These are phyloP conservation scores for Pammene fasciana DNA, from an alignment of 2,888 invertebrate genomes.

Conservation along the genomic window DNA sequence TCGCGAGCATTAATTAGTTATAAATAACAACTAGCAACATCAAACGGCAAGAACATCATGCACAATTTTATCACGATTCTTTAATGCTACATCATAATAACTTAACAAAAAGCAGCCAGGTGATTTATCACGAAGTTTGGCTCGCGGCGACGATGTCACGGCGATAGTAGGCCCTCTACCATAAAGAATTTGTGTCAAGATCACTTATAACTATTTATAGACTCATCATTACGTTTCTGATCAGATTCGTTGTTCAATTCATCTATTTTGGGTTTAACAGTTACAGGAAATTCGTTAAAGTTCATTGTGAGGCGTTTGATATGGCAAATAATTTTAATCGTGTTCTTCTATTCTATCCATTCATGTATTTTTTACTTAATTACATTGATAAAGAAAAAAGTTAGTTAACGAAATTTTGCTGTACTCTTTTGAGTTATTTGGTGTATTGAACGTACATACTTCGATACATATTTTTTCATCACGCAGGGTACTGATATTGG, in stretches of 20 bases:
- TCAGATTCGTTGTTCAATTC: constrained; percentile 9
- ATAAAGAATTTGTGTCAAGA: constrained; percentile 67
- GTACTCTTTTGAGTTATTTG: not conserved
- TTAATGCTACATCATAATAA: constrained; percentile 21
- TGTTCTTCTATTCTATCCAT: too few relatives aligned
- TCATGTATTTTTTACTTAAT: too few relatives aligned
- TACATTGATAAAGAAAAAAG: not conserved
- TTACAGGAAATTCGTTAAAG: not conserved
- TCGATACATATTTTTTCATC: not conserved
- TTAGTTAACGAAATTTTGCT: not conserved
- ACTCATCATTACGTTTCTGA: constrained; percentile 27
- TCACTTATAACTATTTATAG: constrained; percentile 48
- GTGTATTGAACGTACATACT: not conserved
- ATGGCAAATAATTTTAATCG: not conserved
- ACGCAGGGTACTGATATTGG: not conserved
- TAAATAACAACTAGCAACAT: not conserved
- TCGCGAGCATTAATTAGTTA: not conserved
- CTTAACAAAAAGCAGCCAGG: constrained; percentile 15
- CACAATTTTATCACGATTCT: constrained; percentile 17
- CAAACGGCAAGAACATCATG: constrained; percentile 7
- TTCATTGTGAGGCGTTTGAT: not conserved
- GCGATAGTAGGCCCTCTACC: constrained; percentile 46
- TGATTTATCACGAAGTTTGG: constrained; percentile 52
- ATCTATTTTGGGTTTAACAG: constrained; percentile 1
- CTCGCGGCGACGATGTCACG: constrained; percentile 49